Evolutionary conservation across 2,797 vertebrate species (phyloP).

Genomic region (Sebastiscus tertius): DNA sequence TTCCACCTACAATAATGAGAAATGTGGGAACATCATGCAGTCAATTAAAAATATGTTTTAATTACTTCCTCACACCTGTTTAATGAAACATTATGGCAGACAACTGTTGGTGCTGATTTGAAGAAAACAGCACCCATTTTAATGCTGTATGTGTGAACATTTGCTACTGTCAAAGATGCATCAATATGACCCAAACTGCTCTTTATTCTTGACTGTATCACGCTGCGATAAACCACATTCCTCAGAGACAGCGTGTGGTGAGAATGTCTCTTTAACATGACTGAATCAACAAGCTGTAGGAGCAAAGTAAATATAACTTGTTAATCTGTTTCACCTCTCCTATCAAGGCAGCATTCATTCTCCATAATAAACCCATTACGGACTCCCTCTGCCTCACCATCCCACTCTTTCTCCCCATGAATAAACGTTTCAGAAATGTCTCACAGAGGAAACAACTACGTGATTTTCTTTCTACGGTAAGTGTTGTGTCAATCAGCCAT

Average conservation of each 20-base stretch:
- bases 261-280: slow-evolving; percentile 8
- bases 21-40: not conserved
- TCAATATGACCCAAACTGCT: not conserved
- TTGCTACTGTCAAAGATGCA: not conserved
- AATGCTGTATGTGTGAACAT: not conserved
- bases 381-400: not conserved
- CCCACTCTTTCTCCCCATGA: not conserved
- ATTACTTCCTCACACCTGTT: not conserved
- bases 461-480: slow-evolving; percentile 22
- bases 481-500: slow-evolving; percentile 52
- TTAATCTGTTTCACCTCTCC: slow-evolving; percentile 25
- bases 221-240: not conserved
- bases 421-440: slow-evolving; percentile 28
- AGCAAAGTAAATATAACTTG: slow-evolving; percentile 30
- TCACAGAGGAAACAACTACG: slow-evolving; percentile 9
- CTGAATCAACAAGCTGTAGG: slow-evolving; percentile 26
- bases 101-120: not conserved
- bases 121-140: not conserved
- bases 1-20: not conserved
- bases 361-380: slow-evolving; percentile 43
- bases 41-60: not conserved
- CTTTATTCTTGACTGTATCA: not conserved
- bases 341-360: slow-evolving; percentile 44
- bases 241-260: not conserved
- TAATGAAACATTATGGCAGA: not conserved